Percentiles rank a stretch among this genome's conserved stretches.
Evolutionary conservation across 1,140 invertebrate genomes (phyloP).

Genomic region (Latrodectus geometricus): DNA sequence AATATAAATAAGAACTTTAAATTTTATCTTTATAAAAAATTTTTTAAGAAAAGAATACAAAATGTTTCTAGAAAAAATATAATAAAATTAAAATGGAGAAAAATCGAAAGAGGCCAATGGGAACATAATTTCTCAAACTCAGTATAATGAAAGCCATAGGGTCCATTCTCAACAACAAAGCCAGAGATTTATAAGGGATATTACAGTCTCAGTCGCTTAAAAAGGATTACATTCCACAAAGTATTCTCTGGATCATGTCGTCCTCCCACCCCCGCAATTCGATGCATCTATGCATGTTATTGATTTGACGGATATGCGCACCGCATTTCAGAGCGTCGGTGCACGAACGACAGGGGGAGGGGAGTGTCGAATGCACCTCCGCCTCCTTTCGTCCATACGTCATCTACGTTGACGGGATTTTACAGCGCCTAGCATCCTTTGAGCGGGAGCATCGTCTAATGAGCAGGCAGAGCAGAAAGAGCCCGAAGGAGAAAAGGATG

Average conservation of each 20-base stretch:
- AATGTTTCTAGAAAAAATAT: too few relatives aligned
- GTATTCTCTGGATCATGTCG: not conserved
- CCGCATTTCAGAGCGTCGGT: not conserved
- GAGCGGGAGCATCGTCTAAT: constrained; percentile 13
- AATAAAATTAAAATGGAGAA: too few relatives aligned
- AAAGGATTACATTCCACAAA: not conserved
- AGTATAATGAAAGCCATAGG: too few relatives aligned
- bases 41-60: too few relatives aligned
- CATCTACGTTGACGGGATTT: not conserved
- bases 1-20: too few relatives aligned
- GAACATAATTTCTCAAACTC: too few relatives aligned
- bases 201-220: not conserved
- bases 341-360: too few relatives aligned
- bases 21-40: too few relatives aligned
- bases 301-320: not conserved
- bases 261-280: not conserved
- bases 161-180: too few relatives aligned
- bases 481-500: not conserved
- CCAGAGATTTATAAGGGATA: too few relatives aligned
- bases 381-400: not conserved
- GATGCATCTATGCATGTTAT: not conserved
- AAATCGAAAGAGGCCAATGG: too few relatives aligned
- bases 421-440: not conserved
- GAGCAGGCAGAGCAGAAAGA: constrained; percentile 7
- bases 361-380: not conserved